Conservation (phyloP, 2,113 vertebrate species). For the Scophthalmus maximus region DNA sequence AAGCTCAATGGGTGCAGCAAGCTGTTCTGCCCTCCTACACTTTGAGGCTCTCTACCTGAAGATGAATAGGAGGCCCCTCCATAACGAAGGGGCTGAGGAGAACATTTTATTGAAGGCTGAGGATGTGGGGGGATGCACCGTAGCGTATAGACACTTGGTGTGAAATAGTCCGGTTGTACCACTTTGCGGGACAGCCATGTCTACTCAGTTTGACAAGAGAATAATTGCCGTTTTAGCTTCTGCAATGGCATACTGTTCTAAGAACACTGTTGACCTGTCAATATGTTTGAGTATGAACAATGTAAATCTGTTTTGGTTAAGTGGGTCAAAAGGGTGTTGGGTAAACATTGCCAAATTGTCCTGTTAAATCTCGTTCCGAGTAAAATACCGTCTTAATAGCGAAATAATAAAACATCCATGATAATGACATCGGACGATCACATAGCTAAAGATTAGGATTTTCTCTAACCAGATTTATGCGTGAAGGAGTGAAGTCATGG, state of each 20-base stretch:
- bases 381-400: slow-evolving; percentile 36
- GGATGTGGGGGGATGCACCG: slow-evolving; percentile 67
- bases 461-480: slow-evolving; percentile 69
- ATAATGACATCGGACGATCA: slow-evolving; percentile 63
- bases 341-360: slow-evolving; percentile 54
- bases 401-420: slow-evolving; percentile 45
- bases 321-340: slow-evolving; percentile 51
- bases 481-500: slow-evolving; percentile 70
- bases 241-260: not conserved
- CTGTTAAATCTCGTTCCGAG: slow-evolving; percentile 42
- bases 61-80: slow-evolving; percentile 83
- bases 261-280: slow-evolving; percentile 7
- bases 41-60: slow-evolving; percentile 82
- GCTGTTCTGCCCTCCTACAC: slow-evolving; percentile 77
- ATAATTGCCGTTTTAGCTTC: slow-evolving; percentile 27
- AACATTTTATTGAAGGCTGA: slow-evolving; percentile 76
- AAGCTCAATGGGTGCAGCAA: slow-evolving; percentile 82
- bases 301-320: slow-evolving; percentile 50
- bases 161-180: slow-evolving; percentile 62
- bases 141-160: slow-evolving; percentile 64
- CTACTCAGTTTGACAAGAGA: not conserved
- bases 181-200: slow-evolving; percentile 31
- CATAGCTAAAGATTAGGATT: slow-evolving; percentile 71
- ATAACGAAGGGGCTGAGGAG: slow-evolving; percentile 72
- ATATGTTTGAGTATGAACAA: slow-evolving; percentile 23